phyloP scores from a whole-genome alignment of 2,797 vertebrate genomes.

The Kryptolebias ocellatus region DNA sequence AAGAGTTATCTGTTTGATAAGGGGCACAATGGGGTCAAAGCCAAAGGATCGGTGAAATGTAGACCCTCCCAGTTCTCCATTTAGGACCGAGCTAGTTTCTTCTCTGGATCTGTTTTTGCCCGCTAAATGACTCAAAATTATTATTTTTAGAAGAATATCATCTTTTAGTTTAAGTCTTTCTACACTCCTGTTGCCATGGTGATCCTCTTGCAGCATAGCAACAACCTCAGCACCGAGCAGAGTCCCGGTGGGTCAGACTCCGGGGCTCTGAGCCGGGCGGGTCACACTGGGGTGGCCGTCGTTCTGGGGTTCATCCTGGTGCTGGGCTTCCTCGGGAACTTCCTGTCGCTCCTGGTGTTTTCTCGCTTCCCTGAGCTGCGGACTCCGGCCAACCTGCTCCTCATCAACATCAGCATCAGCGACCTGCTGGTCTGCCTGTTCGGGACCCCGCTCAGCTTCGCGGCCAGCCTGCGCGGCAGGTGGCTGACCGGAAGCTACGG shows the following conservation, averaged over 20 bases:
- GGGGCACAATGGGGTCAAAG: neutral
- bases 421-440: constrained; percentile 80
- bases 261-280: constrained; percentile 28
- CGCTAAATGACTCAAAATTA: too few species aligned
- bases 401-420: constrained; percentile 80
- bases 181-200: constrained; percentile 26
- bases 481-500: constrained; percentile 78
- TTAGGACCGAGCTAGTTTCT: too few species aligned
- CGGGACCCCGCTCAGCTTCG: constrained; percentile 81
- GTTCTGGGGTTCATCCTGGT: constrained; percentile 74
- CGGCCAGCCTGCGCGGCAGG: constrained; percentile 71
- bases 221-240: constrained; percentile 48
- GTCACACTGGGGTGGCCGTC: constrained; percentile 48
- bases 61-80: neutral
- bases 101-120: too few species aligned
- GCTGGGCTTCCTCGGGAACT: constrained; percentile 77
- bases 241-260: constrained; percentile 6
- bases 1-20: too few species aligned
- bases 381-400: constrained; percentile 77
- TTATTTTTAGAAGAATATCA: neutral
- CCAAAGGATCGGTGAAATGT: neutral
- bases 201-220: constrained; percentile 30
- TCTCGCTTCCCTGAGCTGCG: constrained; percentile 70
- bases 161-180: neutral
- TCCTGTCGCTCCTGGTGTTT: constrained; percentile 76